Base-by-base conservation (phyloP, 2,113 vertebrate genomes). In the Clarias macrocephalus region DNA sequence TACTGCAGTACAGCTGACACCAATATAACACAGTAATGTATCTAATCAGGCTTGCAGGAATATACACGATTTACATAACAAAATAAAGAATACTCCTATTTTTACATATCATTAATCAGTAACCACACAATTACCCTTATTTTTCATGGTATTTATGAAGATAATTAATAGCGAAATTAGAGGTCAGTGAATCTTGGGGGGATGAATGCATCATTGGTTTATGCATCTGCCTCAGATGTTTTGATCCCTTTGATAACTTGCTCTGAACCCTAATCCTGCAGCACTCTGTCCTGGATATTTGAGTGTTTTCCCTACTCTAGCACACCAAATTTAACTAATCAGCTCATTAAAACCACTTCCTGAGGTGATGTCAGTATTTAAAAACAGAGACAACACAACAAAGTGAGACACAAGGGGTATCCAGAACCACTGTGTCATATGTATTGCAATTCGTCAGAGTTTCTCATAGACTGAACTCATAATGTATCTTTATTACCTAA, bases 171-270 rank as follows among this genome's bases (percentile, higher is more conserved):
- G 59, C 73, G 30, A 28, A 86, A 89, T 85, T 77, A 82, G 42
- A 86, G 66, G 85, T 87, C 28, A 3, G 80, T 76, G 65, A 18
- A 56, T 75, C 28, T 37, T 7, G 7, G 80, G 83, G 57, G 60
- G 86, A 82, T 83, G 48, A 88, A 84, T 25, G 77, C 72, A 88
- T 76, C 75, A 42, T 70, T 91, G 88, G 89, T 91, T 91, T 84
- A 92, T 70, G 82, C 21, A 12, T n/a, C 68, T 30, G 28, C 70
- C 83, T 84, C n/a, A 54, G 82, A 30, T 16, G 30, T 84, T 85
- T 65, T 21, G 77, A 87, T 89, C 76, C 73, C 33, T 21, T 70
- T 33, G 16, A 9, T 19, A 37, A 72, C 30, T 30, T 19, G 68
- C 21, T 37, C 16, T 19, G 30, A 72, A 72, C 5, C 68, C 8